Conservation (phyloP, 2,888 invertebrate species). For the Cistogaster globosa region DNA sequence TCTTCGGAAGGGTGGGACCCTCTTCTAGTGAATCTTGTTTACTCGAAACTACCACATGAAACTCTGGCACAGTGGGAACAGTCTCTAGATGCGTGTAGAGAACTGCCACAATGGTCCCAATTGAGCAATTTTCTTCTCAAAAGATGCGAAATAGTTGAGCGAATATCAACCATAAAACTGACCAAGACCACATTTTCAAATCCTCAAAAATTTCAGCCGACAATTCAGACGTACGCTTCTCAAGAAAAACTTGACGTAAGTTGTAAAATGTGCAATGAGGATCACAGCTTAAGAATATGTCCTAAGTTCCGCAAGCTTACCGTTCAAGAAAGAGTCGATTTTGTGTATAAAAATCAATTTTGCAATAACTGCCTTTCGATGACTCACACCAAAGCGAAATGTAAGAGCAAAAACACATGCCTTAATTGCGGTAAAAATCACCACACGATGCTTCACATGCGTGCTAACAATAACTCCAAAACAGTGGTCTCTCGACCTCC, state of each 20-base stretch:
- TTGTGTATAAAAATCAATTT: not conserved
- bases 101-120: no score
- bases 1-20: no score
- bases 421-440: slow-evolving; percentile 1
- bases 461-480: not conserved
- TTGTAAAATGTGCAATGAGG: slow-evolving; percentile 6
- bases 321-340: not conserved
- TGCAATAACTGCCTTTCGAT: not conserved
- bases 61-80: no score
- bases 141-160: slow-evolving; percentile 27
- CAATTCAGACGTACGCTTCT: not conserved
- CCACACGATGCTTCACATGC: not conserved
- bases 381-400: not conserved
- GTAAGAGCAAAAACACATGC: slow-evolving; percentile 26
- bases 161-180: no score
- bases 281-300: not conserved
- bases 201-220: not conserved
- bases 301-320: slow-evolving; percentile 10
- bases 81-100: no score
- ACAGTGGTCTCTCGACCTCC: no score
- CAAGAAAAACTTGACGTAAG: slow-evolving; percentile 4
- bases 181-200: no score
- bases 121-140: slow-evolving; percentile 23
- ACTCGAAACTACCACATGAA: not conserved
- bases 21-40: no score